Conservation (phyloP, 2,113 vertebrate species). For the Columbina picui region DNA sequence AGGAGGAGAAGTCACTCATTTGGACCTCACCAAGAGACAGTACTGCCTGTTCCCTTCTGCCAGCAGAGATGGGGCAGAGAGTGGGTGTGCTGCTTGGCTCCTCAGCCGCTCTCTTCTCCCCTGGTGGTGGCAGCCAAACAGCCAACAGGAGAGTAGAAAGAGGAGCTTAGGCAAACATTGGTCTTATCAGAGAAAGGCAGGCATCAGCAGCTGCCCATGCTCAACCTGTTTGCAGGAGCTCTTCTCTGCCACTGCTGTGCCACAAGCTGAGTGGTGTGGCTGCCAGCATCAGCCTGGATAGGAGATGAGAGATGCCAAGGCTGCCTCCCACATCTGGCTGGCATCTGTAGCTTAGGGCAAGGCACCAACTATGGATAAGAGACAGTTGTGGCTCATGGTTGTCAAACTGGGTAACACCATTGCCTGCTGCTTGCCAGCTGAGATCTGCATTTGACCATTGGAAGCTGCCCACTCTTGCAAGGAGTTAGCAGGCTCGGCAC, state of each 20-base stretch:
- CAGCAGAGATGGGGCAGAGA: neutral
- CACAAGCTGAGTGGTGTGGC: neutral
- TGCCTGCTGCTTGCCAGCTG: neutral
- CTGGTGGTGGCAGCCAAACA: neutral
- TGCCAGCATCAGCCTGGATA: neutral
- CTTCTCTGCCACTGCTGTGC: neutral
- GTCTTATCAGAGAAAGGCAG: constrained; percentile 5
- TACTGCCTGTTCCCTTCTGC: neutral
- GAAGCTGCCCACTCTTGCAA: neutral
- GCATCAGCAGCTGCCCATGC: fast-evolving
- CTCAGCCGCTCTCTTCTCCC: neutral
- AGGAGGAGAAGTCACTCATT: neutral
- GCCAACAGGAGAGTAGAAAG: neutral
- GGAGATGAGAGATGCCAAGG: neutral
- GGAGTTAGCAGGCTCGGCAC: neutral
- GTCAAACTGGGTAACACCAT: neutral
- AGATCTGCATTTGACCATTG: neutral
- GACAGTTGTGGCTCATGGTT: neutral
- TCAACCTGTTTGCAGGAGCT: fast-evolving
- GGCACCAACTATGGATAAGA: neutral
- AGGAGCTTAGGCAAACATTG: neutral
- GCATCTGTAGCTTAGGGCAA: neutral
- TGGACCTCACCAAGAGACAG: neutral
- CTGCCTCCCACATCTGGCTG: neutral
- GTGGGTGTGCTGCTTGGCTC: neutral